These are phyloP conservation scores for Andrena camellia DNA, from an alignment of 2,888 invertebrate species.

Conservation along the genomic window DNA sequence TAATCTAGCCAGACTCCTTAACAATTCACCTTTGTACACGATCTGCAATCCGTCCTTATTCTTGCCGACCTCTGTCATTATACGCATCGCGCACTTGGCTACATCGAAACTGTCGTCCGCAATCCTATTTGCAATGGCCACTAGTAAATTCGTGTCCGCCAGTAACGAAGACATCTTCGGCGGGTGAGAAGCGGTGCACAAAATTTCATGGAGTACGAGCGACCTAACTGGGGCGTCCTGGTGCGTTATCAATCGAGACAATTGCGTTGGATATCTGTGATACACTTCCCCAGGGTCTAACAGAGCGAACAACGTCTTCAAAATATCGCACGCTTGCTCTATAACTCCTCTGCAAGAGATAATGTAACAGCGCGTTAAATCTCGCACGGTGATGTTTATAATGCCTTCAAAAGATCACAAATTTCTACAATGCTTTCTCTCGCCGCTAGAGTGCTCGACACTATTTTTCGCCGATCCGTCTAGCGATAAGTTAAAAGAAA, in stretches of 20 bases:
- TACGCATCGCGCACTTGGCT: conserved; percentile 87
- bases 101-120: conserved; percentile 88
- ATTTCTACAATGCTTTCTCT: not conserved
- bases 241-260: conserved; percentile 73
- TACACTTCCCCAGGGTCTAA: conserved; percentile 76
- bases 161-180: conserved; percentile 84
- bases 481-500: too few relatives aligned
- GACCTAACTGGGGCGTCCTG: conserved; percentile 70
- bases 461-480: too few relatives aligned
- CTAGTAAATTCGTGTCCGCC: conserved; percentile 86
- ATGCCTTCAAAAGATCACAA: not conserved
- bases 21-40: conserved; percentile 87
- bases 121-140: conserved; percentile 87
- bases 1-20: conserved; percentile 87
- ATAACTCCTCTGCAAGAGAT: conserved; percentile 72
- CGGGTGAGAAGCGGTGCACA: conserved; percentile 58
- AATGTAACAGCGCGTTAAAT: not conserved
- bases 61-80: conserved; percentile 86
- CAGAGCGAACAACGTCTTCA: conserved; percentile 67
- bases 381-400: not conserved
- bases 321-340: conserved; percentile 74
- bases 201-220: conserved; percentile 75
- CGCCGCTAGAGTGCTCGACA: too few relatives aligned
- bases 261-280: conserved; percentile 73
- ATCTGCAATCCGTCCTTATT: conserved; percentile 84